Evolutionary conservation across 2,113 vertebrate genomes (phyloP).

Genomic region (Prionailurus viverrinus): DNA sequence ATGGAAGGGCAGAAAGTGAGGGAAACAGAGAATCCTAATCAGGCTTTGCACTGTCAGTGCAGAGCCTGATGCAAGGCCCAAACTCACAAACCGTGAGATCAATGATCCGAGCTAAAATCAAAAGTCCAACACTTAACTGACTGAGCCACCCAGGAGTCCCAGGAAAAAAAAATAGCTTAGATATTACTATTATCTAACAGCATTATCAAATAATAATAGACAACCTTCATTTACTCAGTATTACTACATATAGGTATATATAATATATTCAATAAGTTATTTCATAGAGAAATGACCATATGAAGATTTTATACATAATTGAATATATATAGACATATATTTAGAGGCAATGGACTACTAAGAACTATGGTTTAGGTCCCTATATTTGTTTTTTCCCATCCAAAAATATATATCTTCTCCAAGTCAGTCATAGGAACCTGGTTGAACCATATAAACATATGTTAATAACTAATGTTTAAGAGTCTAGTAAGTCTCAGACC

Average conservation of each 20-base stretch:
- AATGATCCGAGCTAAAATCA: no score
- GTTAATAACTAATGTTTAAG: not conserved
- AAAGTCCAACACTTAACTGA: no score
- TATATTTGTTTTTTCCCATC: not conserved
- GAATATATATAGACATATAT: not conserved
- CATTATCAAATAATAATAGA: not conserved
- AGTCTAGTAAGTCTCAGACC: not conserved
- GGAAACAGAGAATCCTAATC: no score
- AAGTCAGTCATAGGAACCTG: not conserved
- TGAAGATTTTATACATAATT: not conserved
- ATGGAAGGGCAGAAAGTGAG: no score
- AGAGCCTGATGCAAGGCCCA: no score
- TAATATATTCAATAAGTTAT: not conserved
- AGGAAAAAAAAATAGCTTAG: not conserved
- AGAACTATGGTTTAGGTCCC: not conserved
- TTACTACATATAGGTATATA: not conserved
- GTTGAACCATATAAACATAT: not conserved
- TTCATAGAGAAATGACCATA: not conserved
- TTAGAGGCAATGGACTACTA: not conserved
- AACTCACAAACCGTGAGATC: no score
- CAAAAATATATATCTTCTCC: not conserved
- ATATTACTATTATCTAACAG: not conserved
- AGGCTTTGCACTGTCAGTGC: no score
- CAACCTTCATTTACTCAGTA: not conserved
- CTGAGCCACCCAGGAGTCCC: no score